phyloP scores from a whole-genome alignment of 2,113 vertebrate species.

The Eulemur macaco region DNA sequence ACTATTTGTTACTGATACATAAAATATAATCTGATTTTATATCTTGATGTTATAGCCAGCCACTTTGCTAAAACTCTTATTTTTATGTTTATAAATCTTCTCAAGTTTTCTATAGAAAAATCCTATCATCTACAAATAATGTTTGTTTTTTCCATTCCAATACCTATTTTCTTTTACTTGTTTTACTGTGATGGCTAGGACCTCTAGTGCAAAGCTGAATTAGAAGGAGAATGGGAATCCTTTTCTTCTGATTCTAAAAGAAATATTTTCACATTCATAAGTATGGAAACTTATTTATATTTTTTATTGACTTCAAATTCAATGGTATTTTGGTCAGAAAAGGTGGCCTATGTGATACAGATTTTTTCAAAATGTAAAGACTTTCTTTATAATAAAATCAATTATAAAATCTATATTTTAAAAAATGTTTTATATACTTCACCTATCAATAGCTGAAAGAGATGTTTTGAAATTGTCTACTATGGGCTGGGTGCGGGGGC shows the following conservation, averaged over 20 bases:
- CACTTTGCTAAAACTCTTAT: background rate
- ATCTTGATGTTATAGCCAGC: background rate
- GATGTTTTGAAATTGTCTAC: background rate
- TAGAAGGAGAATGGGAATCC: background rate
- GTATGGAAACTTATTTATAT: background rate
- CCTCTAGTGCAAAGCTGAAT: background rate
- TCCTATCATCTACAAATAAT: background rate
- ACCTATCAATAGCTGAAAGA: background rate
- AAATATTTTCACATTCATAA: background rate
- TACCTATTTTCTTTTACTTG: background rate
- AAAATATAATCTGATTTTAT: background rate
- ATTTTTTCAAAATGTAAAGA: background rate
- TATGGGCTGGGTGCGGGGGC: background rate
- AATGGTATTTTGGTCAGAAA: constrained; percentile 1
- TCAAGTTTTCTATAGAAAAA: constrained; percentile 17
- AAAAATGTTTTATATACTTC: constrained; percentile 12
- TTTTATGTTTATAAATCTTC: background rate
- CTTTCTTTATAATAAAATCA: background rate
- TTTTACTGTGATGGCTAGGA: background rate
- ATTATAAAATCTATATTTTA: background rate
- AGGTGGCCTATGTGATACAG: background rate
- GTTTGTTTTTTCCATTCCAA: background rate
- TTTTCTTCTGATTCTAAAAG: background rate
- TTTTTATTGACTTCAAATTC: constrained; percentile 6
- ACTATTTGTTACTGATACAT: background rate